A percentile compares a stretch with the other conserved stretches of the same genome.
phyloP scores from a whole-genome alignment of 2,888 invertebrate genomes.

The Leucoptera coffeella region DNA sequence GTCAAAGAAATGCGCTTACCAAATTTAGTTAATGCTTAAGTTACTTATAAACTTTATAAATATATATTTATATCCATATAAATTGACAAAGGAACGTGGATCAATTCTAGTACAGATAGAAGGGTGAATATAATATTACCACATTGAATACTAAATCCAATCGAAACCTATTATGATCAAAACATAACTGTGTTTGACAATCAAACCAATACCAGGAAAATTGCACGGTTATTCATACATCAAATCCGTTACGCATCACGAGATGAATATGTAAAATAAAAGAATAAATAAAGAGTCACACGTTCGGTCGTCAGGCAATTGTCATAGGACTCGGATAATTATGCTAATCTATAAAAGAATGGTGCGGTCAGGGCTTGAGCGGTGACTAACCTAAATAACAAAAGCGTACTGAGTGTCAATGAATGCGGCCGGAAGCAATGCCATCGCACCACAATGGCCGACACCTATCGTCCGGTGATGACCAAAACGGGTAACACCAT shows the following conservation, averaged over 20 bases:
- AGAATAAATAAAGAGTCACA: conserved; percentile 3
- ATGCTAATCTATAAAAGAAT: background rate
- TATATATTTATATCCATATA: too few relatives aligned
- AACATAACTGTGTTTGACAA: too few relatives aligned
- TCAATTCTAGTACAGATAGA: too few relatives aligned
- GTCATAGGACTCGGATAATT: conserved; percentile 1
- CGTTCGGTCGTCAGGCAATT: conserved; percentile 1
- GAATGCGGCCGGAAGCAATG: conserved; percentile 32
- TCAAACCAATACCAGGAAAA: background rate
- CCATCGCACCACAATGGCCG: conserved; percentile 50
- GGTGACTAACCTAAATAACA: conserved; percentile 52
- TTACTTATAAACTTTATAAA: too few relatives aligned
- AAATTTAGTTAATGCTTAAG: too few relatives aligned
- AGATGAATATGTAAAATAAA: conserved; percentile 3
- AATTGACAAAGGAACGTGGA: too few relatives aligned
- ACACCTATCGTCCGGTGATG: conserved; percentile 47
- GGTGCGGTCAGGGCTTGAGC: conserved; percentile 15
- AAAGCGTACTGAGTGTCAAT: conserved; percentile 28
- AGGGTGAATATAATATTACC: too few relatives aligned
- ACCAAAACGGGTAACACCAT: conserved; percentile 18
- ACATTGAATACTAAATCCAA: too few relatives aligned
- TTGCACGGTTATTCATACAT: conserved; percentile 1
- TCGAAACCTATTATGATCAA: too few relatives aligned
- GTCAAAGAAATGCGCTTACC: too few relatives aligned
- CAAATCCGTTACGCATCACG: conserved; percentile 3